These are phyloP conservation scores for Cremastobaeus sp. DNA, from an alignment of 2,888 invertebrate genomes.

Conservation along the genomic window DNA sequence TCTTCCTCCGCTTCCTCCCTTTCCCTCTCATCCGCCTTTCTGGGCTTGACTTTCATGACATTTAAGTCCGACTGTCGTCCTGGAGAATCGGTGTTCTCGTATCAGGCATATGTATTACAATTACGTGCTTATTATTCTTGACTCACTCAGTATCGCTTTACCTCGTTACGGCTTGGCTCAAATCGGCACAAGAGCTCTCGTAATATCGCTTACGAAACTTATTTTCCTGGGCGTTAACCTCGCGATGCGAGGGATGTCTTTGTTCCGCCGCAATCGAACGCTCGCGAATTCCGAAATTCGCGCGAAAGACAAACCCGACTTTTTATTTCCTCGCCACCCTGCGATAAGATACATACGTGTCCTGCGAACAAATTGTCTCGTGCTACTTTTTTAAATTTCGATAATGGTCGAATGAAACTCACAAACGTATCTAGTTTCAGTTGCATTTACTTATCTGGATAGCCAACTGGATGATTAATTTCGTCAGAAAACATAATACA, in stretches of 20 bases:
- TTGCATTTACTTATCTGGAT: too few relatives aligned
- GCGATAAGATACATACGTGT: too few relatives aligned
- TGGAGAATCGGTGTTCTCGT: conserved; percentile 40
- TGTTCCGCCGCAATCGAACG: conserved; percentile 47
- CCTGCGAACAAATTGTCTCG: too few relatives aligned
- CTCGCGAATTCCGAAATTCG: conserved; percentile 33
- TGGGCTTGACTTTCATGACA: conserved; percentile 14
- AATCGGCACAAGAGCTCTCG: conserved; percentile 56
- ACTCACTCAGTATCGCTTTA: conserved; percentile 59
- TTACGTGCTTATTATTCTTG: conserved; percentile 60
- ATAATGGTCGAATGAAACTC: too few relatives aligned
- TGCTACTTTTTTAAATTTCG: too few relatives aligned
- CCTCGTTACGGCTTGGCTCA: conserved; percentile 56
- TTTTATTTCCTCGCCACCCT: too few relatives aligned
- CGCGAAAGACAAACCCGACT: conserved; percentile 7
- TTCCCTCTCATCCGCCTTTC: background rate
- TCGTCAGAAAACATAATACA: too few relatives aligned
- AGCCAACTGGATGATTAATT: too few relatives aligned
- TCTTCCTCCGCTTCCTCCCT: background rate
- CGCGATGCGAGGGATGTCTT: conserved; percentile 53
- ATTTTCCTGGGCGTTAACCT: conserved; percentile 60
- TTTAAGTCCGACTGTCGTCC: conserved; percentile 24
- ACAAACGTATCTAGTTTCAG: too few relatives aligned
- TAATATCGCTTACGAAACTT: conserved; percentile 61
- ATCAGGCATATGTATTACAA: conserved; percentile 54